Evolutionary conservation across 2,113 vertebrate species (phyloP), one percentile per base, ranked within the genome.

Genomic region (Mionectes macconnelli): DNA sequence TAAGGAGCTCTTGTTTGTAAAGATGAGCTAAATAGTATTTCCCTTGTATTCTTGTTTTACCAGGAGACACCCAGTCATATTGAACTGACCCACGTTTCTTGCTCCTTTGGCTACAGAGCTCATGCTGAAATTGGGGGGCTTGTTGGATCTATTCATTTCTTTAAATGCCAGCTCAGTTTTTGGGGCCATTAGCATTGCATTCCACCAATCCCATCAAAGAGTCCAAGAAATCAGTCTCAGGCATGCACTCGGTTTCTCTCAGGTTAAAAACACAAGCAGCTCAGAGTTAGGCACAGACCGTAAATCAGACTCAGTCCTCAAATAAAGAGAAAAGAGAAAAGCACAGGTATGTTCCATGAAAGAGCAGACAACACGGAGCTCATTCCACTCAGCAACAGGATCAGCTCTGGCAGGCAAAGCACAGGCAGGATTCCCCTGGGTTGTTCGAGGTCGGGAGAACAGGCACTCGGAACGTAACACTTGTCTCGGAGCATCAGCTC

Each of bases 241-340:
- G 93, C 97, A 97, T 97, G 97, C 97, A 97, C 74, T 95, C 8
- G 22, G 90, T 90, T 70, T 94, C 90, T 95, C 79, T 95, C 94
- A 76, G 18, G 57, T 96, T 93, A 70, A 94, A 91, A 88, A 93
- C 1, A 73, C 95, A 97, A 97, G 96, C 96, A 96, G 97, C 95
- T 97, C 93, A 94, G 95, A 97, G 57, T 97, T 87, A 94, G 90
- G 94, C 84, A 94, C 73, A 68, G 74, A 89, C 63, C 17, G 4
- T 60, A 66, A 78, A 78, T 86, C 96, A 96, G 91, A 95, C 76
- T 94, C 87, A 73, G 33, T 96, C 94, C 74, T 89, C 87, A 94
- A 92, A 96, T 87, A 91, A 96, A 97, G 96, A 97, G 88, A 92
- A 93, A 95, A 97, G 95, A 97, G 91, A 96, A 95, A 96, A 96